Evolutionary conservation across 2,113 vertebrate species (phyloP).

Genomic region (rabbit (Oryctolagus cuniculus)): mOryCun1.1 NC_091435.1:1139001-1139500

Average conservation of each 20-base stretch:
- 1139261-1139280: not conserved
- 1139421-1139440: not conserved
- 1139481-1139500: constrained; percentile 43
- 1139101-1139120: not conserved
- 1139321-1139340: too few species aligned
- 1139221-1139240: too few species aligned
- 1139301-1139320: not conserved
- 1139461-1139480: not conserved
- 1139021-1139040: not conserved
- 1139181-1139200: not conserved
- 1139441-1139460: not conserved
- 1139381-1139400: not conserved
- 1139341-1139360: too few species aligned
- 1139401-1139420: not conserved
- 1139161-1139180: constrained; percentile 23
- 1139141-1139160: not conserved
- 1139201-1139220: too few species aligned
- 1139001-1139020: not conserved
- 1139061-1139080: not conserved
- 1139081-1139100: constrained; percentile 18
- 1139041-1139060: not conserved
- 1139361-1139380: not conserved
- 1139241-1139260: too few species aligned
- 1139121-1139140: not conserved
- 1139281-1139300: not conserved